Conservation (phyloP, 2,888 invertebrate species). For the Ophion ellenae region DNA sequence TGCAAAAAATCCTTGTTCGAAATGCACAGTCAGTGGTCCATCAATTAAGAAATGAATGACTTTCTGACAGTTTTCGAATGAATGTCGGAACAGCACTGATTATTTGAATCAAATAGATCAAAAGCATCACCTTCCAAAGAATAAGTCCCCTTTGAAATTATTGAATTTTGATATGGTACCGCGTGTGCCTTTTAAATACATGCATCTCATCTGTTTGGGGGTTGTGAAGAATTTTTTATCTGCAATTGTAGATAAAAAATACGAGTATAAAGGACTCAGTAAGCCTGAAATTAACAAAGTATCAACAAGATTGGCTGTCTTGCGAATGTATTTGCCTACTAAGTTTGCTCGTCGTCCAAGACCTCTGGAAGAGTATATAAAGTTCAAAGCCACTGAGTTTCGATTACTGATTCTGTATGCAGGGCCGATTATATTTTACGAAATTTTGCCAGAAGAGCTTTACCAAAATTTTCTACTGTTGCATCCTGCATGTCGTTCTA, state of each 20-base stretch:
- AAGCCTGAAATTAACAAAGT: constrained; percentile 36
- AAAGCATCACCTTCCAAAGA: constrained; percentile 18
- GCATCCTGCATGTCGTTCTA: constrained; percentile 13
- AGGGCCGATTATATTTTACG: constrained; percentile 68
- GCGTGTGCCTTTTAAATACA: constrained; percentile 53
- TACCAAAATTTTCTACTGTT: constrained; percentile 60
- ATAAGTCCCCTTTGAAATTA: constrained; percentile 13
- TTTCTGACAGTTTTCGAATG: constrained; percentile 4
- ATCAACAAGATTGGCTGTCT: constrained; percentile 41
- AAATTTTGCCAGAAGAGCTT: constrained; percentile 42
- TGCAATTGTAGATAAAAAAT: constrained; percentile 56
- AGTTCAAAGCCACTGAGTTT: constrained; percentile 70
- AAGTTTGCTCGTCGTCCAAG: constrained; percentile 71
- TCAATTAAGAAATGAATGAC: constrained; percentile 1
- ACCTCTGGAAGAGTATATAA: constrained; percentile 53
- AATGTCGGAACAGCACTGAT: constrained; percentile 13
- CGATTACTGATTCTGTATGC: constrained; percentile 69
- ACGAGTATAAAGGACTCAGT: constrained; percentile 27
- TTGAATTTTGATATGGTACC: constrained; percentile 49
- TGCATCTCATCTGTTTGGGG: constrained; percentile 57
- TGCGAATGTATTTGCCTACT: constrained; percentile 62
- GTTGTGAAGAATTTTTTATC: constrained; percentile 51
- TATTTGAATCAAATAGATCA: constrained; percentile 14
- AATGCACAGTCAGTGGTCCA: constrained; percentile 32
- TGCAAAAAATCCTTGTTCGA: constrained; percentile 53